Evolutionary conservation across 1,140 invertebrate genomes (phyloP).

Genomic region (Papilio aristodemus): DNA sequence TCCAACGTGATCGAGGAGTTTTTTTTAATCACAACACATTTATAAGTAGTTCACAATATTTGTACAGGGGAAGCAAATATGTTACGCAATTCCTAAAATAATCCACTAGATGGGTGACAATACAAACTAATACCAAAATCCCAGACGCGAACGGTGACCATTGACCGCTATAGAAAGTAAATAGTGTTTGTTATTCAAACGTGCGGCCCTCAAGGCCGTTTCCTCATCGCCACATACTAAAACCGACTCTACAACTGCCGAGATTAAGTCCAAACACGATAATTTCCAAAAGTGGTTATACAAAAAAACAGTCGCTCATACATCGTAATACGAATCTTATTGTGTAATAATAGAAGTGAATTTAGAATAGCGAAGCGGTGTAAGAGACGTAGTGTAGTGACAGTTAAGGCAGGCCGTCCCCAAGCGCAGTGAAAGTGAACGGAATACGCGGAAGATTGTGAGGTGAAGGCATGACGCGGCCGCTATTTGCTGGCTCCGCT

Average conservation of each 20-base stretch:
- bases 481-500: conserved; percentile 43
- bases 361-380: conserved; percentile 35
- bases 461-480: conserved; percentile 59
- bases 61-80: neutral
- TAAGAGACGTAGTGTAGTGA: conserved; percentile 36
- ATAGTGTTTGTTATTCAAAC: conserved; percentile 50
- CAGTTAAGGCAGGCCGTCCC: conserved; percentile 39
- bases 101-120: conserved; percentile 25
- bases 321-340: conserved; percentile 44
- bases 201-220: conserved; percentile 67
- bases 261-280: conserved; percentile 46
- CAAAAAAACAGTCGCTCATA: conserved; percentile 38
- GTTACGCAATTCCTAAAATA: neutral
- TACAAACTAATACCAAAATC: conserved; percentile 43
- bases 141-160: conserved; percentile 51
- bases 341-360: conserved; percentile 42
- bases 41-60: neutral
- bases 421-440: conserved; percentile 65
- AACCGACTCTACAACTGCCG: conserved; percentile 43
- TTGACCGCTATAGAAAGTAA: conserved; percentile 75
- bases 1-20: too few species aligned
- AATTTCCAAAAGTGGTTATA: conserved; percentile 38
- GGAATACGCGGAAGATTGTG: conserved; percentile 65
- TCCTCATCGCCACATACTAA: conserved; percentile 40
- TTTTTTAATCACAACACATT: neutral